Base-by-base conservation (phyloP, 1,140 invertebrate genomes). In the Pemphigus obesinymphae region DNA sequence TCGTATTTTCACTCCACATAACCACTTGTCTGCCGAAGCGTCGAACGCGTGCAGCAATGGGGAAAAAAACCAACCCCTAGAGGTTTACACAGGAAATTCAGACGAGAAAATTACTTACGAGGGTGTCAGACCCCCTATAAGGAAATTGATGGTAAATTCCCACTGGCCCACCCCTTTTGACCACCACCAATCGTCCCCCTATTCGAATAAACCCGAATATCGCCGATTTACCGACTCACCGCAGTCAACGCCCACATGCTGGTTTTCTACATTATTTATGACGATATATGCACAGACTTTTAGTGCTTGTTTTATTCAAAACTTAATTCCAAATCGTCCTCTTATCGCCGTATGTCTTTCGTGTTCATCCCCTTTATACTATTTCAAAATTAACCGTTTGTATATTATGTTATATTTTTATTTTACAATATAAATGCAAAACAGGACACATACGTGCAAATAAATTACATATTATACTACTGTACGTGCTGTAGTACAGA, bases 191-290 rank as follows among this genome's bases (percentile, higher is more conserved):
- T 78, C 75, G 75, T 55, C 48, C 73, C 48, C 73, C 29, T 10
- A 55, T 55, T 40, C n/a, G 29, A n/a, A 53, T 34, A n/a, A 55
- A 34, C 31, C 43, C 3, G 23, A 70, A 43, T 70, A 70, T 70
- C 26, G 17, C n/a, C 50, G 75, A 40, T 58, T 63, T 43, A 61
- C 53, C 34, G 34, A 63, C 23, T 61, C 55, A 43, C 76, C 76
- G 29, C 76, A 80, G 76, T 63, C 76, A 80, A 80, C 76, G 76
- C 76, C 76, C 76, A 80, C 76, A 80, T 26, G 76, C 76, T 80
- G 76, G 76, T 80, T 80, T 80, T 80, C 37, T 45, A 20, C 31
- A 80, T 80, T 80, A 70, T 70, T 45, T 43, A 43, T 26, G 68
- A 70, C 68, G 23, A 70, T 70, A 26, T 26, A 70, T 26, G 66